phyloP scores from a whole-genome alignment of 2,113 vertebrate species.

The Sebastes fasciatus region DNA sequence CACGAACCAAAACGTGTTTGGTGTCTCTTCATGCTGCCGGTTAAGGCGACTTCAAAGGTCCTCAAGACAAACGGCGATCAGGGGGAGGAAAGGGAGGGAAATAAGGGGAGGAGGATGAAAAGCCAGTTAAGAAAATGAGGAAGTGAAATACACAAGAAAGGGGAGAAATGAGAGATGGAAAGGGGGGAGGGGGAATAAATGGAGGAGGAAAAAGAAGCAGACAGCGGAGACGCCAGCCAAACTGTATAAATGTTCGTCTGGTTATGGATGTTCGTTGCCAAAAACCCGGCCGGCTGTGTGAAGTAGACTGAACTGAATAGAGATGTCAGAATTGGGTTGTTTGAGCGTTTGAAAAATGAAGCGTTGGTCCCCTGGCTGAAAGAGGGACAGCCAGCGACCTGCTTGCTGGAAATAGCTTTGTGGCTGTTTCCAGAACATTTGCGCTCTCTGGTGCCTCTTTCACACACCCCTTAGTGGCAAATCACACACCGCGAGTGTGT shows the following conservation, averaged over 20 bases:
- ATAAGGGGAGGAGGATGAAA: not conserved
- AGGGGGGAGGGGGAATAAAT: slow-evolving; percentile 6
- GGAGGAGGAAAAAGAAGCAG: slow-evolving; percentile 1
- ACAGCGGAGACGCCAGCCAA: slow-evolving; percentile 27
- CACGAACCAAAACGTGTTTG: slow-evolving; percentile 39
- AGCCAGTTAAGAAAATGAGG: slow-evolving; percentile 3
- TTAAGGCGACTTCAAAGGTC: slow-evolving; percentile 57
- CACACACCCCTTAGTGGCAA: slow-evolving; percentile 43
- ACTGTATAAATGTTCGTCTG: slow-evolving; percentile 37
- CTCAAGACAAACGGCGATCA: slow-evolving; percentile 34
- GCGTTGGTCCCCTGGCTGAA: slow-evolving; percentile 73
- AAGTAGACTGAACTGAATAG: slow-evolving; percentile 65
- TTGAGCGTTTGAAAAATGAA: slow-evolving; percentile 74
- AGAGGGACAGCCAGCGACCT: slow-evolving; percentile 85
- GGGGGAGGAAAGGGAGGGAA: slow-evolving; percentile 5
- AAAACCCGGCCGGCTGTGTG: slow-evolving; percentile 19
- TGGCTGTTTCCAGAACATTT: slow-evolving; percentile 80
- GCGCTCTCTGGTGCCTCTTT: slow-evolving; percentile 69
- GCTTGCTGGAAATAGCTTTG: slow-evolving; percentile 86
- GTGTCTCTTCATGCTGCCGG: slow-evolving; percentile 33
- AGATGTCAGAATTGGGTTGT: slow-evolving; percentile 75
- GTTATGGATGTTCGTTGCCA: slow-evolving; percentile 45
- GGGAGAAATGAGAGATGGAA: slow-evolving; percentile 1
- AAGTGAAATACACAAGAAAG: not conserved
- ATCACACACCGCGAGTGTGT: slow-evolving; percentile 29